phyloP scores from a whole-genome alignment of 2,113 vertebrate genomes.

The Erpornis zantholeuca region DNA sequence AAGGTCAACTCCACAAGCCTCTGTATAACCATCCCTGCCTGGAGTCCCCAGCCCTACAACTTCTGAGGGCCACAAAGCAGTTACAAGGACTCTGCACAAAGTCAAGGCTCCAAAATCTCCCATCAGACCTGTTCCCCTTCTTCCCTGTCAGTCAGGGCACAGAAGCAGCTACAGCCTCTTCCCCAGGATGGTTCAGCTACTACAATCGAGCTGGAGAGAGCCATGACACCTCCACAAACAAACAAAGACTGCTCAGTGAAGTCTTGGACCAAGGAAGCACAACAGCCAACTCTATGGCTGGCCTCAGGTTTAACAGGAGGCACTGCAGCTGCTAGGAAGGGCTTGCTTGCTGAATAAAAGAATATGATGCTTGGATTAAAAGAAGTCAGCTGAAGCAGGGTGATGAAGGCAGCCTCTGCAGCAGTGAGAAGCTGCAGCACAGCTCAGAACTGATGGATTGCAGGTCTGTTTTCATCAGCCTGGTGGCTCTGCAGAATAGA shows the following conservation, averaged over 20 bases:
- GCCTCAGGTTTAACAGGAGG: not conserved
- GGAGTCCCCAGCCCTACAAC: not conserved
- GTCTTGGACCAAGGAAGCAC: not conserved
- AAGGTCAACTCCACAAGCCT: not conserved
- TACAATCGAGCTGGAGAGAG: not conserved
- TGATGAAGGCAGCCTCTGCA: not conserved
- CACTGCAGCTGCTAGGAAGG: not conserved
- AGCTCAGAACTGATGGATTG: not conserved
- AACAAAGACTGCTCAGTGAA: not conserved
- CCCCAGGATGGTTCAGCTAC: not conserved
- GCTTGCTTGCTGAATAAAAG: not conserved
- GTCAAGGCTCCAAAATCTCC: not conserved
- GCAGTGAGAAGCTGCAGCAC: not conserved
- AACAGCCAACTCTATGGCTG: not conserved
- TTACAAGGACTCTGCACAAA: not conserved
- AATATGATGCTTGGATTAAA: not conserved
- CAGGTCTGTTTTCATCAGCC: not conserved
- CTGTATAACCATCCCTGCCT: not conserved
- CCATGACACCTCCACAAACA: not conserved
- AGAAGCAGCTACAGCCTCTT: not conserved
- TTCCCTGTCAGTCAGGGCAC: not conserved
- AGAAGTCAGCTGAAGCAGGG: not conserved
- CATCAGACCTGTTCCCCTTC: not conserved
- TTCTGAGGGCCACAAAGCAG: not conserved
- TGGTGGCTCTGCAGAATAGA: not conserved